Evolutionary conservation across 2,888 invertebrate genomes (phyloP), one percentile per base, ranked within the genome.

Genomic region (Pilophorus perplexus): DNA sequence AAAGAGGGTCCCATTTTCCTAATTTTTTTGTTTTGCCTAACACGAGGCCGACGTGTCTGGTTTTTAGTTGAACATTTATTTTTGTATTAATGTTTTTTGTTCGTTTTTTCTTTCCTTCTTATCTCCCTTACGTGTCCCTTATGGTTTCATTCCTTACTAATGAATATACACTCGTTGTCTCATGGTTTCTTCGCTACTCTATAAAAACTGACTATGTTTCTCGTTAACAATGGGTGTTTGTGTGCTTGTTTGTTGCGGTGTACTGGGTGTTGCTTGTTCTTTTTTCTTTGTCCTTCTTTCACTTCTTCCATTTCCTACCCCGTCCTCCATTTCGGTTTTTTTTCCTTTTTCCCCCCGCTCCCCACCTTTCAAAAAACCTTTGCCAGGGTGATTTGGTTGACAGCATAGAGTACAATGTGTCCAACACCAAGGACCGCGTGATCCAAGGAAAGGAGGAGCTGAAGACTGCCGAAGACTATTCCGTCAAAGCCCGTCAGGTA

Each of bases 381-480:
- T 38, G 64, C 57, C 59, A 95, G 94, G 95, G 93, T 77, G 93
- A 94, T 81, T 87, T 93, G 84, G 86, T 94, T 77, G 93, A 94
- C 83, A 85, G 91, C 79, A 90, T 95, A 80, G 94, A 95, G 83
- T 89, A 89, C 82, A 91, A 93, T 81, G 94, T 95, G 73, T 86
- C 87, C 75, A 86, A 88, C 79, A 88, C 93, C 72, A 85, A 85
- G 73, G 89, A 91, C 79, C 89, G 89, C 82, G 88, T 93, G 75
- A 87, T 86, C 76, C 82, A 84, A 72, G 93, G 91, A 74, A 87
- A 86, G 74, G 83, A 80, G 73, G 86, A 95, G 78, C 85, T 93
- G 73, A 83, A 82, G 77, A 81, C 84, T 76, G 94, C 94, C 72
- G 83, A 86, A 76, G 84, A 85, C 75, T 94, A 91, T 81, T 88